These are phyloP conservation scores for Ligdia adustata DNA, from an alignment of 2,888 invertebrate genomes.

Conservation along the genomic window DNA sequence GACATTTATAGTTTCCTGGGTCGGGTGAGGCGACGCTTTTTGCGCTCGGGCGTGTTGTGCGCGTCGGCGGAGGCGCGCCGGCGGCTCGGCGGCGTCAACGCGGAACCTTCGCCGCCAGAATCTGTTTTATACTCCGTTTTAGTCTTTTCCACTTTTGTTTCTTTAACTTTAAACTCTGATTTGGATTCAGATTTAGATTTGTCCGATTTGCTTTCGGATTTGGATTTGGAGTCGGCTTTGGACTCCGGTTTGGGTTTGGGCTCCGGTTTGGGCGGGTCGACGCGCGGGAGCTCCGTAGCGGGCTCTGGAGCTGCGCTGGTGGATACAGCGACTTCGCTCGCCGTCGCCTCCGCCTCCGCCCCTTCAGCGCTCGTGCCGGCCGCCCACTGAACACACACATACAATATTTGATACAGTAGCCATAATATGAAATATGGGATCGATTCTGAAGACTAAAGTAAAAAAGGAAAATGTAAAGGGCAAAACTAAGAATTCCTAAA, in stretches of 20 bases:
- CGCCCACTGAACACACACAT: conserved; percentile 61
- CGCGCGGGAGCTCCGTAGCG: conserved; percentile 34
- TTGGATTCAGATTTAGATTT: conserved; percentile 23
- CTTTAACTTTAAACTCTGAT: conserved; percentile 18
- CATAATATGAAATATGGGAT: no score
- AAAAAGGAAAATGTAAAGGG: no score
- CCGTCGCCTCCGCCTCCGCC: conserved; percentile 36
- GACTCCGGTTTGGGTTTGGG: conserved; percentile 41
- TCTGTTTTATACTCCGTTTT: conserved; percentile 44
- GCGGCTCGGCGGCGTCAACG: conserved; percentile 58
- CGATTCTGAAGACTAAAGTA: no score
- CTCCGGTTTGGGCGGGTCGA: conserved; percentile 38
- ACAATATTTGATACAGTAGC: no score
- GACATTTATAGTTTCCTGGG: conserved; percentile 69
- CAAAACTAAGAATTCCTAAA: no score
- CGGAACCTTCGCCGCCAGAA: conserved; percentile 40
- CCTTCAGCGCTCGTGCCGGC: conserved; percentile 57
- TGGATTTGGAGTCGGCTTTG: conserved; percentile 30
- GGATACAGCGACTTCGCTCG: conserved; percentile 34
- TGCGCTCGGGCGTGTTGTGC: conserved; percentile 68
- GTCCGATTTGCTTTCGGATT: conserved; percentile 28
- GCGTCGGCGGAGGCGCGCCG: conserved; percentile 70
- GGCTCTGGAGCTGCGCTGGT: conserved; percentile 31
- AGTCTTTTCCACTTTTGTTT: conserved; percentile 28
- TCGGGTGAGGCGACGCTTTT: conserved; percentile 76